These are phyloP conservation scores for Syngnathus rostellatus DNA, from an alignment of 2,797 vertebrate species.

Conservation along the genomic window DNA sequence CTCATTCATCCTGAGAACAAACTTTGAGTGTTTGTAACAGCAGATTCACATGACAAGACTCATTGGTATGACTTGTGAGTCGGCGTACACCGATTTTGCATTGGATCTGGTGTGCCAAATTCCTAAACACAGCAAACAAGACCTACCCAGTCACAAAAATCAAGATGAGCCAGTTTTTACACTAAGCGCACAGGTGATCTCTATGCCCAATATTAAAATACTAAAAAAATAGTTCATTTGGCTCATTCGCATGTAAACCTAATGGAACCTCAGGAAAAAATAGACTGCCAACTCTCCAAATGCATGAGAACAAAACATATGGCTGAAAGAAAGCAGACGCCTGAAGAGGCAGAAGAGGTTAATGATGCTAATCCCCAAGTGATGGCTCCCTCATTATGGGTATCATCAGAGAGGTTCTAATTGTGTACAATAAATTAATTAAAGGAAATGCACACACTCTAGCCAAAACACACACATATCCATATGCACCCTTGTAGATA, in stretches of 20 bases:
- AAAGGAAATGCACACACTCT: neutral
- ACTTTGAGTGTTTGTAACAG: neutral
- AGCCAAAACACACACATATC: neutral
- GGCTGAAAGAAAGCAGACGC: slow-evolving; percentile 15
- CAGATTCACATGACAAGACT: too few relatives aligned
- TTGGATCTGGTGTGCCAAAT: too few relatives aligned
- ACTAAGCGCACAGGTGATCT: too few relatives aligned
- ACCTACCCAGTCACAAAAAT: too few relatives aligned
- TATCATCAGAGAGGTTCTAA: slow-evolving; percentile 27
- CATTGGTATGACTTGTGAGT: too few relatives aligned
- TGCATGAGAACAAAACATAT: neutral
- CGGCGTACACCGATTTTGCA: too few relatives aligned
- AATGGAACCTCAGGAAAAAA: too few relatives aligned
- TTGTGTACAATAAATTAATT: slow-evolving; percentile 27
- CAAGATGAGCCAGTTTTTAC: too few relatives aligned
- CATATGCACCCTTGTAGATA: neutral
- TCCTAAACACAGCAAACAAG: too few relatives aligned
- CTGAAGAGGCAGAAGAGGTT: slow-evolving; percentile 19
- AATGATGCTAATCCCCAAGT: slow-evolving; percentile 34
- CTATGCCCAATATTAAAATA: neutral
- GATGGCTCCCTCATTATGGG: slow-evolving; percentile 37
- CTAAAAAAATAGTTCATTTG: too few relatives aligned
- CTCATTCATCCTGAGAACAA: neutral
- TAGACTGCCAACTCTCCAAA: too few relatives aligned
- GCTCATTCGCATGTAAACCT: too few relatives aligned